Evolutionary conservation across 2,888 invertebrate species (phyloP), one percentile per base, ranked within the genome.

Genomic region (Lasioglossum leucozonium): DNA sequence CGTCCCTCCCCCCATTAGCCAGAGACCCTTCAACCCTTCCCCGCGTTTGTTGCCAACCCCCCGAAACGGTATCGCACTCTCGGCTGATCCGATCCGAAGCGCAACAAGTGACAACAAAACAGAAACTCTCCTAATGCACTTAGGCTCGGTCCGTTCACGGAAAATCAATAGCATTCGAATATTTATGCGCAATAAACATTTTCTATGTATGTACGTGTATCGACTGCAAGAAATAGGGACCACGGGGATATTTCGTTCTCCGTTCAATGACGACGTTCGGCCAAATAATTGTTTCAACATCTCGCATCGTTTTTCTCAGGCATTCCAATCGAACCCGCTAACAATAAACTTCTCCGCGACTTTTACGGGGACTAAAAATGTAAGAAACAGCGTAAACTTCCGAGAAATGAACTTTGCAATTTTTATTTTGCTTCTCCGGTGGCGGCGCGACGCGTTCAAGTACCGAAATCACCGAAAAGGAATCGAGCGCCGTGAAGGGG

Each of bases 21-120:
- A 22, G 37, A 72, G 34, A 42, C 58, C 34, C 37, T 34, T 77
- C 44, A 51, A 58, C 26, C 44, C 26, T n/a, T 65, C 34, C 77
- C 77, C 44, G 47, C 72, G 76, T 79, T 87, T 55, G 67, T 77
- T 44, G 58, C 16, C 72, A 72, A 79, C 37, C 51, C 34, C 34
- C 77, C 42, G n/a, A 51, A 40, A 34, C n/a, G 51, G 34, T 42
- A 8, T 26, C 37, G 62, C 74, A 18, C 26, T 44, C 69, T 58
- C n/a, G 8, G n/a, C 13, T 37, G 40, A 30, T 40, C 37, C 16
- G 34, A 47, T 69, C 51, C 13, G 40, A 86, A 30, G 42, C 44
- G 71, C 86, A 87, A 86, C 85, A 85, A 71, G 65, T 65, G 65
- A 34, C 34, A 34, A 65, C 10, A 30, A 34, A 65, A 65, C 65